Percentiles rank a stretch among this genome's conserved stretches.
Evolutionary conservation across 2,113 vertebrate species (phyloP).

Genomic region (Tapirus terrestris): DNA sequence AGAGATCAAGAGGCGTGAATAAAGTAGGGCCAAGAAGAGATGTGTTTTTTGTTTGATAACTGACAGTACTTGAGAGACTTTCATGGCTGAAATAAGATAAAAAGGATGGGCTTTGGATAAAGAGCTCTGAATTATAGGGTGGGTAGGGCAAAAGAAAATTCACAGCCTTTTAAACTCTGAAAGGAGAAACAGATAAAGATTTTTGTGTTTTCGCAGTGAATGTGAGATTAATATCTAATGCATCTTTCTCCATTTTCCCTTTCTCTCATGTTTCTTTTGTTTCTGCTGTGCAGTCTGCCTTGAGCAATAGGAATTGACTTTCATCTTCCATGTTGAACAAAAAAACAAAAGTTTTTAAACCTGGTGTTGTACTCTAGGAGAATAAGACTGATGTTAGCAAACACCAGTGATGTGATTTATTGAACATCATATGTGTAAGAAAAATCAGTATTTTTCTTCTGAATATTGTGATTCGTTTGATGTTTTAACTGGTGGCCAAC

Average conservation of each 20-base stretch:
- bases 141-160: conserved; percentile 39
- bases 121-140: conserved; percentile 49
- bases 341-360: conserved; percentile 82
- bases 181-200: conserved; percentile 53
- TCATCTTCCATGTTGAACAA: conserved; percentile 83
- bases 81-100: conserved; percentile 58
- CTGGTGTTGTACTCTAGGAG: conserved; percentile 56
- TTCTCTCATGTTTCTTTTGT: conserved; percentile 83
- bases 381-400: conserved; percentile 48
- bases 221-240: conserved; percentile 84
- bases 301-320: conserved; percentile 80
- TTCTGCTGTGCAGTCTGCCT: conserved; percentile 80
- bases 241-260: conserved; percentile 65
- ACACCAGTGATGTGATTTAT: conserved; percentile 75
- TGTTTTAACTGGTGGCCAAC: conserved; percentile 82
- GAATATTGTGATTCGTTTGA: conserved; percentile 78
- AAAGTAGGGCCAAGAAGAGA: conserved; percentile 64
- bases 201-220: conserved; percentile 49
- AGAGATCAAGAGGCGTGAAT: conserved; percentile 68
- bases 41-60: conserved; percentile 55
- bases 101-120: conserved; percentile 66
- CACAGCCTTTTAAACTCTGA: conserved; percentile 53
- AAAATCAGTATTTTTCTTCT: conserved; percentile 73
- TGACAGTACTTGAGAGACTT: conserved; percentile 56
- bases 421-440: conserved; percentile 71